phyloP scores from a whole-genome alignment of 64 coral and sea anemone genomes.

The Actinia tenebrosa region DNA sequence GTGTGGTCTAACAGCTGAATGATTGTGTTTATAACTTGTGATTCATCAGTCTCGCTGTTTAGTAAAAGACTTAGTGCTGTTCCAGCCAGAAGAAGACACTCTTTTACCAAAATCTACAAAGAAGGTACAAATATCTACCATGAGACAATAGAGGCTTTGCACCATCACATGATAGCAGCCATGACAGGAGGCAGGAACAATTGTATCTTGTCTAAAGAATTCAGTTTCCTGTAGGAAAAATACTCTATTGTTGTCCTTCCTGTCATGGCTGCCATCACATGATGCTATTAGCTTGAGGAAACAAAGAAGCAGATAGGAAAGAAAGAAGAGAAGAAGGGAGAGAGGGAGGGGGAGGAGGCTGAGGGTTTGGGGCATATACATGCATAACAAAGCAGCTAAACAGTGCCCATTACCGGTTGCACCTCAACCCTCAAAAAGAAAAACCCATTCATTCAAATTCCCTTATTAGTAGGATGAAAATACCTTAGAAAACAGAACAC shows the following conservation, averaged over 20 bases:
- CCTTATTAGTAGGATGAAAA: neutral
- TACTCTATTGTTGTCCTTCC: too few relatives aligned
- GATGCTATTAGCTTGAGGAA: too few relatives aligned
- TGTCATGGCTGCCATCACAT: too few relatives aligned
- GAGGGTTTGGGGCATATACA: too few relatives aligned
- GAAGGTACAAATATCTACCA: neutral
- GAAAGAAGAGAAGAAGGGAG: neutral
- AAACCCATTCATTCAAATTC: too few relatives aligned
- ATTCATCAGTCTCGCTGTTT: neutral
- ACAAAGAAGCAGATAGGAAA: neutral
- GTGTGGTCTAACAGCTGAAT: neutral
- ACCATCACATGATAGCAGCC: too few relatives aligned
- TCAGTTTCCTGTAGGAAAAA: too few relatives aligned
- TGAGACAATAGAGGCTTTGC: neutral
- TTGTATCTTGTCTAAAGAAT: too few relatives aligned
- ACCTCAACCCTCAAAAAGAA: too few relatives aligned
- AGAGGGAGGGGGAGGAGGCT: neutral
- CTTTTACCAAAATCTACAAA: constrained; percentile 12
- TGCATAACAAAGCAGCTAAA: too few relatives aligned
- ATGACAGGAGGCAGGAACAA: too few relatives aligned
- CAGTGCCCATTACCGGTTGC: too few relatives aligned
- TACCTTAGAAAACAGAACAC: constrained; percentile 16
- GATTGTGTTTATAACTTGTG: neutral
- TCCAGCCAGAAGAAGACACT: constrained; percentile 16
- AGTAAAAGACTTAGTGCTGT: constrained; percentile 13